Base-by-base conservation (phyloP, 2,888 invertebrate genomes). In the Trissoscelio sp. region DNA sequence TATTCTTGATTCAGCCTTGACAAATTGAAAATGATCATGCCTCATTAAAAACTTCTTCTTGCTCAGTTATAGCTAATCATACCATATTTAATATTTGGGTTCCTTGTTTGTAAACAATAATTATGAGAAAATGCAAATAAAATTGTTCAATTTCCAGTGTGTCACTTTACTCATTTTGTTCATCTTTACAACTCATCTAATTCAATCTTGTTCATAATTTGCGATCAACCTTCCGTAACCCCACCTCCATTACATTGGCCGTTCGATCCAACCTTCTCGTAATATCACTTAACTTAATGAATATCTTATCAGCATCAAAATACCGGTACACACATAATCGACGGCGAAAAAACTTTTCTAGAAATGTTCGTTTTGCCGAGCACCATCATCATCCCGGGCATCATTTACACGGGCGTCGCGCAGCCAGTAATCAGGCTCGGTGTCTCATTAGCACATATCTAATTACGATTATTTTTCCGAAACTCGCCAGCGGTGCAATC, bases 251-350 rank as follows among this genome's bases (percentile, higher is more conserved):
- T 37, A 34, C 22, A 58, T 34, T 44, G 42, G 22, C 3, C 14
- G 24, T 24, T 46, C 20, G 28, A 44, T 20, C 22, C 42, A 53
- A 31, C 39, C 28, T 69, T 34, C 60, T 20, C 24, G 20, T 75
- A 67, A 75, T 78, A 78, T 70, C 78, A 70, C 28, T 78, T 78
- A 78, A 64, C n/a, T 66, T 78, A 70, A 72, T 78, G 70, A 64
- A 72, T 64, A 70, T 72, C 62, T 66, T 78, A 70, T 70, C 70
- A 57, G 24, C 55, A 70, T 77, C 55, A 31, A 55, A 70, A 78
- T 64, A 70, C 64, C 78, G 34, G 57, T 64, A 55, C 44, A 48
- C 12, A 37, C 53, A 28, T 51, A 70, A 70, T 67, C 16, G 6
- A 42, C 37, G 0, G 14, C 16, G 62, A 44, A 53, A 53, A 67